A percentile compares a stretch with the other conserved stretches of the same genome.
Evolutionary conservation across 2,113 vertebrate species (phyloP).

Genomic region (Ceuthmochares aereus): DNA sequence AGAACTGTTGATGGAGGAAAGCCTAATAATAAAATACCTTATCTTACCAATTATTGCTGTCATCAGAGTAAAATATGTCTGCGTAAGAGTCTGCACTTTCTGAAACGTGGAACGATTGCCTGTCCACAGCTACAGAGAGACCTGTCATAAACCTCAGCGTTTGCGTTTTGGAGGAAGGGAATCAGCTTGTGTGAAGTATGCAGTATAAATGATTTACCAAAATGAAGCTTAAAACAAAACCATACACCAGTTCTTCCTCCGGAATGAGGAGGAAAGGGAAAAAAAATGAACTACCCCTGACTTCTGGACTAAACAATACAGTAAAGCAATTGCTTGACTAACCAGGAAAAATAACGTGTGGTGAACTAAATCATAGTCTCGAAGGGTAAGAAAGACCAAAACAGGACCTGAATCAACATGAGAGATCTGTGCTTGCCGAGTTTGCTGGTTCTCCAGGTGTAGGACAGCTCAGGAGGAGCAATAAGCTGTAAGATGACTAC

Average conservation of each 20-base stretch:
- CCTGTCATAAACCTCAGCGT: not conserved
- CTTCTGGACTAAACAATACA: not conserved
- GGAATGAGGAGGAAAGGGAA: not conserved
- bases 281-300: not conserved
- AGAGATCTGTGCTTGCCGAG: not conserved
- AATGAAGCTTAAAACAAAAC: not conserved
- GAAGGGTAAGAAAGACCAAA: not conserved
- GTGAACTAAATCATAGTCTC: not conserved
- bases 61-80: not conserved
- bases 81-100: not conserved
- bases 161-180: not conserved
- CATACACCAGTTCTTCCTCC: not conserved
- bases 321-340: not conserved
- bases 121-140: not conserved
- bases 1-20: not conserved
- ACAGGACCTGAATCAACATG: not conserved
- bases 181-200: not conserved
- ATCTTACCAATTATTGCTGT: not conserved
- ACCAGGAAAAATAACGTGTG: not conserved
- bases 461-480: not conserved
- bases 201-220: not conserved
- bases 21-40: constrained; percentile 39
- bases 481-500: not conserved
- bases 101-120: not conserved
- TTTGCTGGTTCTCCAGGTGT: not conserved